These are phyloP conservation scores for Anoplolepis gracilipes DNA, from an alignment of 1,140 invertebrate genomes.

Conservation along the genomic window DNA sequence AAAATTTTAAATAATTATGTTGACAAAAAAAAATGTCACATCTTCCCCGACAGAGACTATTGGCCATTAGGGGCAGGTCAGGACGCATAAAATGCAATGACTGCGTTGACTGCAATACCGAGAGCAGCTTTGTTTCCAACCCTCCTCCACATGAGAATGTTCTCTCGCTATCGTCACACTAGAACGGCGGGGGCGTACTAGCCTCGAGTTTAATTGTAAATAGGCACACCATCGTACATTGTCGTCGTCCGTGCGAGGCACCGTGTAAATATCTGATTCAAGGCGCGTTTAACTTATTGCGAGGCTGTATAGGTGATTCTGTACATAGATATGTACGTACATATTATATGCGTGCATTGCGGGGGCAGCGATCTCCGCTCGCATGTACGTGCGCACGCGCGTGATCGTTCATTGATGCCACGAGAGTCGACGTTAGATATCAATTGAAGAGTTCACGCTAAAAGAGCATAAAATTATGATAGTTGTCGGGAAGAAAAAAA, in stretches of 20 bases:
- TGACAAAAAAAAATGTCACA: conserved; percentile 35
- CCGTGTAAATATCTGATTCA: conserved; percentile 67
- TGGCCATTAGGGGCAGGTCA: conserved; percentile 26
- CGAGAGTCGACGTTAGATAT: conserved; percentile 46
- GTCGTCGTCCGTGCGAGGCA: conserved; percentile 54
- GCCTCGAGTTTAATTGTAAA: conserved; percentile 66
- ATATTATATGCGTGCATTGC: not conserved
- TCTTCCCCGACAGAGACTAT: conserved; percentile 17
- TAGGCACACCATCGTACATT: conserved; percentile 46
- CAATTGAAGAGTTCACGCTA: conserved; percentile 25
- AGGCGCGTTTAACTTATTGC: conserved; percentile 72
- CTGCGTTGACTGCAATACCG: conserved; percentile 27
- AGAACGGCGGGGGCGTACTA: conserved; percentile 22
- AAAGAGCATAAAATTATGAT: not conserved
- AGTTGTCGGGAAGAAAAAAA: not conserved
- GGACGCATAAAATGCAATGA: conserved; percentile 57
- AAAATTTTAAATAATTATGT: not conserved
- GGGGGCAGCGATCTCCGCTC: conserved; percentile 44
- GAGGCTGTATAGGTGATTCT: conserved; percentile 67
- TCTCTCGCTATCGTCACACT: conserved; percentile 11
- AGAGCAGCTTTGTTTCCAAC: conserved; percentile 13
- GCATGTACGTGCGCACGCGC: conserved; percentile 34
- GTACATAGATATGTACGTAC: conserved; percentile 45
- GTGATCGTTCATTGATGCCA: conserved; percentile 54
- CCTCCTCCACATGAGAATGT: no score